Evolutionary conservation across 1,140 invertebrate species (phyloP).

Genomic region (Bemisia tabaci): DNA sequence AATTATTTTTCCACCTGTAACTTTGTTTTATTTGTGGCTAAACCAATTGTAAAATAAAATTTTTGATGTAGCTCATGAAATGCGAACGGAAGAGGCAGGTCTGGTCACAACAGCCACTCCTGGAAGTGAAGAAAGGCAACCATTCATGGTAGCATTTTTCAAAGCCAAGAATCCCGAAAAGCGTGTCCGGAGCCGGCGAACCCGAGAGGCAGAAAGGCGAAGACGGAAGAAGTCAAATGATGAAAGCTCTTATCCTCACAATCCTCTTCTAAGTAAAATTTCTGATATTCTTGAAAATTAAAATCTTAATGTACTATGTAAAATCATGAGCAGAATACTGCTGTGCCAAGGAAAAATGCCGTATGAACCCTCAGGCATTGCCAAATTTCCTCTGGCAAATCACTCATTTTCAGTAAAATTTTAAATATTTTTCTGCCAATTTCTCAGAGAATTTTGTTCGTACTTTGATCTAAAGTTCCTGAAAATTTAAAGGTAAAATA

Average conservation of each 20-base stretch:
- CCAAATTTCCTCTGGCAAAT: no score
- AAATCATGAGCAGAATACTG: neutral
- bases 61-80: conserved; percentile 64
- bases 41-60: no score
- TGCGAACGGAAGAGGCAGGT: conserved; percentile 69
- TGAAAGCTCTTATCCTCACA: conserved; percentile 17
- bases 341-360: neutral
- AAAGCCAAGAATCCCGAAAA: conserved; percentile 41
- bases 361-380: no score
- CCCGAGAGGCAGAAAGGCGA: conserved; percentile 34
- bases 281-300: neutral
- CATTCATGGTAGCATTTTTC: conserved; percentile 78
- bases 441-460: no score
- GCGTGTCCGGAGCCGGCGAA: conserved; percentile 32
- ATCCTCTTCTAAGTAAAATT: conserved; percentile 20
- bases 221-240: conserved; percentile 34
- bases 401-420: no score
- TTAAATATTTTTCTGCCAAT: no score
- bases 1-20: no score
- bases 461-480: no score
- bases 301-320: neutral
- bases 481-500: no score
- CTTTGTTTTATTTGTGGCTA: no score
- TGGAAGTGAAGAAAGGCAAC: conserved; percentile 65
- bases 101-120: conserved; percentile 44